Evolutionary conservation across 2,797 vertebrate species (phyloP), one percentile per base, ranked within the genome.

Genomic region (Meda fulgida): DNA sequence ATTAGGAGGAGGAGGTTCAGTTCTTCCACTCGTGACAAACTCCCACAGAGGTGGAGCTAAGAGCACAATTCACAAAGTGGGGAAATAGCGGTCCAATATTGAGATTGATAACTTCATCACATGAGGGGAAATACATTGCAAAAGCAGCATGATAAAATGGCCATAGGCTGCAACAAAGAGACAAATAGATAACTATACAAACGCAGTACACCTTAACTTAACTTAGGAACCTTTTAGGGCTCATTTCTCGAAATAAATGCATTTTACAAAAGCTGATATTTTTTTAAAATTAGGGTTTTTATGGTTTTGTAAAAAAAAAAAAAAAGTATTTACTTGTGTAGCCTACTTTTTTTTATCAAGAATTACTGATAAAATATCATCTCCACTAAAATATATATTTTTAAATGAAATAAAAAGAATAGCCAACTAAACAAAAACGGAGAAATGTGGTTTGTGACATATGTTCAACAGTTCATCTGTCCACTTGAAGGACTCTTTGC

Each of bases 31-130:
- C 80, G 88, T 87, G 91, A 93, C 91, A 88, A 89, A 91, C 87
- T 93, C 90, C 86, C 70, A 86, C 80, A 70, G 91, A 90, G 94
- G 95, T 89, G 95, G 95, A 92, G 95, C 92, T 84, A 81, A 26
- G 1, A 21, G 60, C 87, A 91, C 92, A 92, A 89, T 93, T 93
- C 93, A 92, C 91, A 79, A 86, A 84, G 86, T 80, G 81, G 36
- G 48, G 55, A 19, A 29, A 23, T 60, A 16, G 72, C 31, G 7
- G 26, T 46, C 18, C n/a, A 70, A 63, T 26, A 21, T 16, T 10
- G 34, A 19, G 65, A 48, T 31, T 8, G 53, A 81, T 60, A 55
- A 67, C 29, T 80, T 38, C 4, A 69, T 75, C 29, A 58, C 55
- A 53, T 6, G 4, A 79, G n/a, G n/a, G 19, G 70, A 55, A 65